Evolutionary conservation across 1,140 invertebrate genomes (phyloP), one percentile per base, ranked within the genome.

Genomic region (Drosophila pallidifrons): DNA sequence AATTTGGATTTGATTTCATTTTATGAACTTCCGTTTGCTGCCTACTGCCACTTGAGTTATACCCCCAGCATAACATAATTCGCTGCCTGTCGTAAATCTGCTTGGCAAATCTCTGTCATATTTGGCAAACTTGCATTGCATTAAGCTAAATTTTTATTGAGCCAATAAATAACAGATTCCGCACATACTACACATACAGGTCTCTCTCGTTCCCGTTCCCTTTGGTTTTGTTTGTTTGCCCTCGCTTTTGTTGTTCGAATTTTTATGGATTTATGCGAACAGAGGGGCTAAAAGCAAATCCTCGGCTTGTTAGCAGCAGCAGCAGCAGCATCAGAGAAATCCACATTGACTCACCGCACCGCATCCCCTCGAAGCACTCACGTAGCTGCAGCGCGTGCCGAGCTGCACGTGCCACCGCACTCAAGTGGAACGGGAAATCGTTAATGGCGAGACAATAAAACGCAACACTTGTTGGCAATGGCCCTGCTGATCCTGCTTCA

Each of bases 141-240:
- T 87, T 87, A 82, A 87, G 74, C 49, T 77, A 68, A 82, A 80
- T 71, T 82, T 86, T 87, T 88, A 87, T 87, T 87, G 80, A 55
- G 51, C 55, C 70, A 88, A 87, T 87, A 87, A 87, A 88, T 88
- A 87, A 77, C 83, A 88, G 79, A 88, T 88, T 87, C 79, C 49
- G 67, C 60, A 46, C 16, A 43, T 35, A 46, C 35, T 38, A 25
- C 20, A 38, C 35, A 38, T 10, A 38, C 61, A 65, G 54, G 35
- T 38, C 35, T 38, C 51, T 59, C 25, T 16, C 28, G 6, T 32
- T 5, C 28, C 25, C 28, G 6, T 32, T 5, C 28, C 25, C 30
- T 16, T 16, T 46, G 10, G 32, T 35, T 49, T 47, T 43, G 54
- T 58, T 77, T 73, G 63, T 64, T 71, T 68, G 67, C 52, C 46